Evolutionary conservation across 2,113 vertebrate genomes (phyloP).

Genomic region (Neodon shergylaensis): DNA sequence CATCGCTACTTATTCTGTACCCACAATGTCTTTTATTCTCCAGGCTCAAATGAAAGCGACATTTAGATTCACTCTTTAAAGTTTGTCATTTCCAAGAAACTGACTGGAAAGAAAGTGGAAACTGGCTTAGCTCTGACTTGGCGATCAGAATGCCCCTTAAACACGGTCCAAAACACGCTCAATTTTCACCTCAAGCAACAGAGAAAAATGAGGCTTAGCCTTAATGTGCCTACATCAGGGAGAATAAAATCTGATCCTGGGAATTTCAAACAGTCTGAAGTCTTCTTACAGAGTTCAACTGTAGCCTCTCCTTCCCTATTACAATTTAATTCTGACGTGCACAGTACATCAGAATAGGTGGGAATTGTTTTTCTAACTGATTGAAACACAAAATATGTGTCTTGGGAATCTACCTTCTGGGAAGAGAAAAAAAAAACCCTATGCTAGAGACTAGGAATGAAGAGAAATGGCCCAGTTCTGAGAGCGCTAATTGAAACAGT

Average conservation of each 20-base stretch:
- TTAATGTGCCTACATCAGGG: background rate
- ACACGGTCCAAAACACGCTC: background rate
- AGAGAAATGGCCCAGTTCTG: background rate
- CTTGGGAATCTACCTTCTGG: background rate
- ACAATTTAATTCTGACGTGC: background rate
- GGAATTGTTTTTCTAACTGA: background rate
- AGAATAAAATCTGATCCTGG: background rate
- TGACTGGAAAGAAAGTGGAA: background rate
- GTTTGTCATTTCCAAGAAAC: constrained; percentile 40
- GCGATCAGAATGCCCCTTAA: background rate
- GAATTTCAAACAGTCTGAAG: background rate
- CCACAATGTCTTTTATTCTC: constrained; percentile 22
- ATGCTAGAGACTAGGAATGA: background rate
- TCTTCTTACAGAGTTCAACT: background rate
- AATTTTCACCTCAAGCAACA: background rate
- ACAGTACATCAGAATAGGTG: background rate
- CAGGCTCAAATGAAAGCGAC: constrained; percentile 47
- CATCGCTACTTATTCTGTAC: background rate
- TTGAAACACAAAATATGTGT: constrained; percentile 29
- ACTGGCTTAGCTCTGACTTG: background rate
- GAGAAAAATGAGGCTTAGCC: background rate
- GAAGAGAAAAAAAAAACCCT: too few relatives aligned
- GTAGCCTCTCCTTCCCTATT: background rate
- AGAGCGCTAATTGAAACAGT: background rate
- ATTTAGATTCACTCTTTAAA: constrained; percentile 46